phyloP scores from a whole-genome alignment of 2,113 vertebrate species.

The Zosterops hypoxanthus region DNA sequence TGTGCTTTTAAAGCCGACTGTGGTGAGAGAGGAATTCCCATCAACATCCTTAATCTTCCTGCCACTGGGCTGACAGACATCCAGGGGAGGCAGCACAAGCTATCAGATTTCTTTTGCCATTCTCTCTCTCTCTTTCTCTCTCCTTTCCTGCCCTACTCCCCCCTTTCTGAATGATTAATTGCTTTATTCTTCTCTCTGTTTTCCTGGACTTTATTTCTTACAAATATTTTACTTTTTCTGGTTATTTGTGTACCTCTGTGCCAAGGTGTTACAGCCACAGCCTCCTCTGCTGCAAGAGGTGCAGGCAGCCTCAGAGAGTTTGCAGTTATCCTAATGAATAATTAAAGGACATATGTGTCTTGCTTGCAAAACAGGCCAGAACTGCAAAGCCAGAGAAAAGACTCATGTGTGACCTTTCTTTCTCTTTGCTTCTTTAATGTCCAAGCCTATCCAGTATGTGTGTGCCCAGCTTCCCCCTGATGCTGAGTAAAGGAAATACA shows the following conservation, averaged over 20 bases:
- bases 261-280: background rate
- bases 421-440: background rate
- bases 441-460: background rate
- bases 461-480: background rate
- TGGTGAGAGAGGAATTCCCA: slow-evolving; percentile 27
- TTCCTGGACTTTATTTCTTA: background rate
- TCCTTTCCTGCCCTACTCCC: background rate
- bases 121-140: background rate
- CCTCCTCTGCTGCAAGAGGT: background rate
- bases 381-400: background rate
- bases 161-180: background rate
- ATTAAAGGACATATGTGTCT: slow-evolving; percentile 3
- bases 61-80: slow-evolving; percentile 1
- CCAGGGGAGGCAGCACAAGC: background rate
- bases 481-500: background rate
- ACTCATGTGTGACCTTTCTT: background rate
- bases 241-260: background rate
- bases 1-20: slow-evolving; percentile 1
- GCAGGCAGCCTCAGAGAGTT: background rate
- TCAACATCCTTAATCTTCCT: slow-evolving; percentile 11
- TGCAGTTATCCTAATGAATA: slow-evolving; percentile 15
- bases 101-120: background rate
- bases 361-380: slow-evolving; percentile 3
- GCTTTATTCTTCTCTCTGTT: background rate
- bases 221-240: background rate